A percentile compares a stretch with the other conserved stretches of the same genome.
Conservation (phyloP, 2,113 vertebrate species). For the Equus quagga region DNA sequence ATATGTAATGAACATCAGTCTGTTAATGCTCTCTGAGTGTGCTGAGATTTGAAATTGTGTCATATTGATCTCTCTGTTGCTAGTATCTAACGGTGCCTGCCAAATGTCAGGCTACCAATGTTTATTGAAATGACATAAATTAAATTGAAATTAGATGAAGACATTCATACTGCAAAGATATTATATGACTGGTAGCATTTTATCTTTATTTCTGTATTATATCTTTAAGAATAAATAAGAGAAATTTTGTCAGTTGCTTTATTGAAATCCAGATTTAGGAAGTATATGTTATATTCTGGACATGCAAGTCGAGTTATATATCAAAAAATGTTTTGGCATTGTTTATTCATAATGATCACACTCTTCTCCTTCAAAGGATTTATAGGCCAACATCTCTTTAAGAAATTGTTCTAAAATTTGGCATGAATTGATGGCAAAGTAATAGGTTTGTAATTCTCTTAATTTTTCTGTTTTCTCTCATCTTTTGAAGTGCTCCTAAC, state of each 20-base stretch:
- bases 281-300: neutral
- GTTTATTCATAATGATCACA: conserved; percentile 19
- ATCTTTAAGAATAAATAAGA: neutral
- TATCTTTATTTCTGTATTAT: conserved; percentile 10
- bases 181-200: neutral
- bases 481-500: neutral
- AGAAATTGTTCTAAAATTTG: conserved; percentile 27
- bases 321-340: neutral
- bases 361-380: neutral
- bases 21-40: neutral
- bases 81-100: neutral
- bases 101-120: neutral
- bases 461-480: neutral
- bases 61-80: neutral
- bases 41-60: neutral
- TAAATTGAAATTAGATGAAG: conserved; percentile 18
- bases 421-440: neutral
- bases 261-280: conserved; percentile 30
- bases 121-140: neutral
- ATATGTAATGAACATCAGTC: neutral
- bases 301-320: neutral
- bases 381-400: neutral
- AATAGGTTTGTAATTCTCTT: neutral
- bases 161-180: neutral
- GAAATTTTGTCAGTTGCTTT: neutral